Conservation (phyloP, 1,140 invertebrate species). For the Maconellicoccus hirsutus region DNA sequence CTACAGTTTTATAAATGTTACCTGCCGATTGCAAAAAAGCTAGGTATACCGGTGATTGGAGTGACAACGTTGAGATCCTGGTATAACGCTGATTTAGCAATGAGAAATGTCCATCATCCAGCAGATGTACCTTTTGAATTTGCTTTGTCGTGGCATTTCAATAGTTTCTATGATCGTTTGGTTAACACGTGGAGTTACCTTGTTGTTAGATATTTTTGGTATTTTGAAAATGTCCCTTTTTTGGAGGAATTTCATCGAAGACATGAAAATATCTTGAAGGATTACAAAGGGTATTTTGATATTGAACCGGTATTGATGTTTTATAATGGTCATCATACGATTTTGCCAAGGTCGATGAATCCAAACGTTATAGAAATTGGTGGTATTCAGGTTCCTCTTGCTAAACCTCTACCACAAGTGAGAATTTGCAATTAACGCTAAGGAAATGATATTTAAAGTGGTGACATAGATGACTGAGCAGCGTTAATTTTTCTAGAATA, state of each 20-base stretch:
- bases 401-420: constrained; percentile 28
- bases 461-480: background rate
- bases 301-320: background rate
- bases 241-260: background rate
- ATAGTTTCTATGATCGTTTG: background rate
- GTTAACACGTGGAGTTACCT: background rate
- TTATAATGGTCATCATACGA: background rate
- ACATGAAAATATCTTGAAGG: background rate
- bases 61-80: background rate
- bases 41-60: background rate
- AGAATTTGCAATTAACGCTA: background rate
- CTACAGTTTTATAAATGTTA: background rate
- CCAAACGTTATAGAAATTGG: constrained; percentile 45
- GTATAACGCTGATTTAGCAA: background rate
- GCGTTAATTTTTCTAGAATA: constrained; percentile 40
- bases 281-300: background rate
- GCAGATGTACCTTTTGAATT: background rate
- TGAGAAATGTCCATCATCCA: background rate
- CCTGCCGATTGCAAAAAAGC: background rate
- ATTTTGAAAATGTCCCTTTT: background rate
- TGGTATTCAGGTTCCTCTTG: constrained; percentile 39
- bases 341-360: constrained; percentile 35
- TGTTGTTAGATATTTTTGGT: background rate
- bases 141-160: background rate
- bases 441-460: background rate